Conservation (phyloP, 2,113 vertebrate species). For the Ceyx margarethae region DNA sequence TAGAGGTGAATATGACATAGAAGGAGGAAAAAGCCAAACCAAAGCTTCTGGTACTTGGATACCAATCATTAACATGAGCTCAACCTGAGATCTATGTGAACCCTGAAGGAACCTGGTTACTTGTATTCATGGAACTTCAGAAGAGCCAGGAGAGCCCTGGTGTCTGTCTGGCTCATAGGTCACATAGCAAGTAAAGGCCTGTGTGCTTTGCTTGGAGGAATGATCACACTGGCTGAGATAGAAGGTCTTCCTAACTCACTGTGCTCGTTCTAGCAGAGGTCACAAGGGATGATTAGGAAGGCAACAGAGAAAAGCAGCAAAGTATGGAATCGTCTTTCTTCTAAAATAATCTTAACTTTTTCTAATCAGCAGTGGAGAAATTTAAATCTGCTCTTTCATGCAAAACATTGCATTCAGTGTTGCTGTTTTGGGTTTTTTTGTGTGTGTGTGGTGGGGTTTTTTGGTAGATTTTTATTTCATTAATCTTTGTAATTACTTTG, state of each 20-base stretch:
- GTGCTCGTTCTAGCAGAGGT: not conserved
- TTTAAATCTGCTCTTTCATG: not conserved
- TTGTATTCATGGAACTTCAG: not conserved
- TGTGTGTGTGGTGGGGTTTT: not conserved
- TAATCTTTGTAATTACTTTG: not conserved
- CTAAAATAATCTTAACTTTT: not conserved
- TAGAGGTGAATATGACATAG: not conserved
- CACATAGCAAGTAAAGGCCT: not conserved
- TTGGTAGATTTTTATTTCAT: not conserved
- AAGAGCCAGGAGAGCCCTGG: not conserved
- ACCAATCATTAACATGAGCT: not conserved
- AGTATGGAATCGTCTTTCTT: not conserved
- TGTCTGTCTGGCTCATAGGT: not conserved
- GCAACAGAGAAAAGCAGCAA: not conserved
- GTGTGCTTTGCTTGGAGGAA: not conserved
- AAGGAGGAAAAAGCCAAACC: not conserved
- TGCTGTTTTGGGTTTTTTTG: no score
- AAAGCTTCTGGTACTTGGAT: not conserved
- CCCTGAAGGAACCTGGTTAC: not conserved
- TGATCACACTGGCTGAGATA: not conserved
- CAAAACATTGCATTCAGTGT: not conserved
- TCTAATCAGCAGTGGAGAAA: not conserved
- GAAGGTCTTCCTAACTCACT: not conserved
- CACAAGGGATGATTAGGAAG: not conserved
- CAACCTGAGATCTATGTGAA: not conserved